These are phyloP conservation scores for Platycercus adscitus DNA, from an alignment of 2,113 vertebrate genomes.

Conservation along the genomic window DNA sequence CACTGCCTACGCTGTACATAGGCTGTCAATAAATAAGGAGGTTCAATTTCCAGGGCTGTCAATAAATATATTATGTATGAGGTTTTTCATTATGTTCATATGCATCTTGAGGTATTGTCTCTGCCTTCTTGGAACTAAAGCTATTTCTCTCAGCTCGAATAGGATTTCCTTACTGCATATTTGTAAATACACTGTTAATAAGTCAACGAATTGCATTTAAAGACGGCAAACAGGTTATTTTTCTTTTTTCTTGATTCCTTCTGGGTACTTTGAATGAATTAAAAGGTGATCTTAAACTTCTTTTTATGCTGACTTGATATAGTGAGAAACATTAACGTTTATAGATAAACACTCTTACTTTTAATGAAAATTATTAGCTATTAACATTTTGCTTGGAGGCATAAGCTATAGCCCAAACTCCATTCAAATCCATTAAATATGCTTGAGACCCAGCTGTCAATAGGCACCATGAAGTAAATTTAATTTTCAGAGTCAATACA, in stretches of 20 bases:
- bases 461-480: conserved; percentile 78
- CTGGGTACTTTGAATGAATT: conserved; percentile 1
- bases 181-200: conserved; percentile 54
- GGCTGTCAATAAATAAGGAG: conserved; percentile 63
- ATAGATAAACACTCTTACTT: conserved; percentile 69
- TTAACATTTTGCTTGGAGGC: conserved; percentile 80
- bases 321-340: not conserved
- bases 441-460: conserved; percentile 83
- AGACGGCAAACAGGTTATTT: conserved; percentile 3
- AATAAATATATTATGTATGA: conserved; percentile 68
- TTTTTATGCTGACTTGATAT: conserved; percentile 36
- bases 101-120: conserved; percentile 25
- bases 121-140: conserved; percentile 32
- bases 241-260: conserved; percentile 8
- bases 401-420: conserved; percentile 67
- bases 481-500: conserved; percentile 86
- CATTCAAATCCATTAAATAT: conserved; percentile 81
- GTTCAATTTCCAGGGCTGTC: not conserved
- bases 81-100: conserved; percentile 71
- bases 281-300: not conserved
- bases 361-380: conserved; percentile 80
- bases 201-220: not conserved
- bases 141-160: not conserved
- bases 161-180: not conserved
- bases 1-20: not conserved